Base-by-base conservation (phyloP, 2,797 vertebrate species). In the Ispidina picta region DNA sequence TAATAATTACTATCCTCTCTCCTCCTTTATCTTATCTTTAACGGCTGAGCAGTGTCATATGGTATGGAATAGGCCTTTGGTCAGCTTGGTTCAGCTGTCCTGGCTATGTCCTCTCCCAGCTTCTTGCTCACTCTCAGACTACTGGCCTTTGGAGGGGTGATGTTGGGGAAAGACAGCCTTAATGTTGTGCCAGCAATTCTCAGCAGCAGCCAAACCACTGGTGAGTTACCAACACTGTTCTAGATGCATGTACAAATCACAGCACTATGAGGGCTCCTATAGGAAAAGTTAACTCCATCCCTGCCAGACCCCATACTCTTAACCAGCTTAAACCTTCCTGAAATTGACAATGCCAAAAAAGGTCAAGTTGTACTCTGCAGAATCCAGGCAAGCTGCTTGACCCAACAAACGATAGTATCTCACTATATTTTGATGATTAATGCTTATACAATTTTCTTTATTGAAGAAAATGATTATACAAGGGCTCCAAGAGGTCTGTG, bases 401-500 rank as follows among this genome's bases (percentile, higher is more conserved):
- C 23, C 33, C 72, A 58, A 14, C 49, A 60, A 59, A 74, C 19
- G n/a, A 19, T 11, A 79, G 37, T 5, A 41, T 75, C 52, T 72
- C 14, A 3, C 14, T 80, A 35, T 2, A 0, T 18, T 72, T 60
- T 43, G 18, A 62, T 59, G 59, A 91, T 81, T 69, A 86, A 79
- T 49, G 44, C 14, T 82, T 63, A 65, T 23, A 63, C 8, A 54
- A 29, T 60, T 80, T 66, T 68, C 44, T 58, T 84, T 35, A 83
- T 7, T 79, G 65, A 54, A 56, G 59, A 79, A 68, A 28, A 79
- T 16, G 56, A 54, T 73, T 90, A 37, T 13, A 76, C 22, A 54
- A 69, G 49, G 39, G 8, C 49, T 84, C 44, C 75, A 86, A 86
- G 62, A 90, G 56, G 29, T 77, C 75, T 64, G 65, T 74, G 62